Evolutionary conservation across 2,888 invertebrate species (phyloP).

Genomic region (Lepeophtheirus nordmannii): DNA sequence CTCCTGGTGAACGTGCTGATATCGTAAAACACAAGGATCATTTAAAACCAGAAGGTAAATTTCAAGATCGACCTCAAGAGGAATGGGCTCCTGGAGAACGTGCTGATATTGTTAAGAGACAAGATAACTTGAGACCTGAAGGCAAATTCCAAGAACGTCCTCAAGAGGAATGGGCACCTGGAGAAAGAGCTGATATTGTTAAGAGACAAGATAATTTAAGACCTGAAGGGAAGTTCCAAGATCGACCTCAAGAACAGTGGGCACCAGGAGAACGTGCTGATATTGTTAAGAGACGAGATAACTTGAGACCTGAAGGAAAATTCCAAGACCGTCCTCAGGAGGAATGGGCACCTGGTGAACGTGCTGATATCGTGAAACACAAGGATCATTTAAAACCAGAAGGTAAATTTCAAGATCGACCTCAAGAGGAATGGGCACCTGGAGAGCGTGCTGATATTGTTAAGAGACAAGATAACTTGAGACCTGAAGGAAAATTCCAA

Average conservation of each 20-base stretch:
- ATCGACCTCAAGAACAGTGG: slow-evolving; percentile 24
- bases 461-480: slow-evolving; percentile 9
- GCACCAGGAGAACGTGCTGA: slow-evolving; percentile 10
- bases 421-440: slow-evolving; percentile 6
- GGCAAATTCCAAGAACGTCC: slow-evolving; percentile 13
- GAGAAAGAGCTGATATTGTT: slow-evolving; percentile 32
- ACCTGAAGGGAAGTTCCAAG: slow-evolving; percentile 34
- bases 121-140: slow-evolving; percentile 12
- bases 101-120: slow-evolving; percentile 10
- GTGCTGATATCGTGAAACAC: slow-evolving; percentile 20
- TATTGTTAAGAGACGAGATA: slow-evolving; percentile 19
- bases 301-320: slow-evolving; percentile 30
- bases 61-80: slow-evolving; percentile 6
- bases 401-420: slow-evolving; percentile 20
- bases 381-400: slow-evolving; percentile 12
- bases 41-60: slow-evolving; percentile 4
- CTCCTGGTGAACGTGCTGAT: slow-evolving; percentile 16
- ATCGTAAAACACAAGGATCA: neutral
- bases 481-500: slow-evolving; percentile 22
- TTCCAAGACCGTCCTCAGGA: slow-evolving; percentile 30
- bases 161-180: slow-evolving; percentile 19
- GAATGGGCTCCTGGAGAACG: slow-evolving; percentile 14
- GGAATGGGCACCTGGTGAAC: slow-evolving; percentile 31
- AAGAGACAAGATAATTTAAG: slow-evolving; percentile 42
- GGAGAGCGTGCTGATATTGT: slow-evolving; percentile 14